Conservation (phyloP, 2,797 vertebrate species). For the Remorina albescens region DNA sequence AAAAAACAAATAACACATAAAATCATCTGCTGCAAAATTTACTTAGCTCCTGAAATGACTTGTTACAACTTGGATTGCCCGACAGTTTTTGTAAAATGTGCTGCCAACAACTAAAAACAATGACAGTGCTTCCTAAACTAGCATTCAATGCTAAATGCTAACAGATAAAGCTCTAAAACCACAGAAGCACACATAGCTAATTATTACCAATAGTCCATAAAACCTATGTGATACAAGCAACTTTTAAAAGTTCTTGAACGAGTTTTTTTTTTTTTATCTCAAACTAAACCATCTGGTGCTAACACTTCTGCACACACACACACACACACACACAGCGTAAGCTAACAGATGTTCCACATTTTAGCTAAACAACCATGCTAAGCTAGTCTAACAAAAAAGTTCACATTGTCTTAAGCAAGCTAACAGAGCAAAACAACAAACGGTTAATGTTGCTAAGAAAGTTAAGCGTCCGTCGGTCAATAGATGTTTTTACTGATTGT, state of each 20-base stretch:
- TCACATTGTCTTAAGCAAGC: background rate
- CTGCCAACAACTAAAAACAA: background rate
- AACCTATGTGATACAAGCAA: background rate
- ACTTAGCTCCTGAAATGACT: background rate
- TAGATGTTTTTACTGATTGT: background rate
- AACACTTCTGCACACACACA: background rate
- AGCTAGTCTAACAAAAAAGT: background rate
- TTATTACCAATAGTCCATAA: background rate
- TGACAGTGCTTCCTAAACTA: background rate
- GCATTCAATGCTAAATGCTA: conserved; percentile 12
- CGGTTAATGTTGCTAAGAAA: background rate
- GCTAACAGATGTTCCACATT: background rate
- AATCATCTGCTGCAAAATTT: background rate
- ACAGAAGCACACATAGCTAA: background rate
- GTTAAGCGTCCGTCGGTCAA: background rate
- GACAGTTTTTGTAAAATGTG: background rate
- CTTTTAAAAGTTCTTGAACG: background rate
- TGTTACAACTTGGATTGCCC: background rate
- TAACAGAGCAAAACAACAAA: background rate
- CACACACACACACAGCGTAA: background rate
- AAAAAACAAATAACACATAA: background rate
- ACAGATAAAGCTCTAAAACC: background rate
- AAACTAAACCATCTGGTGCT: background rate
- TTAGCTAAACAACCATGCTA: conserved; percentile 4
- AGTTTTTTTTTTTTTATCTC: background rate